Conservation (phyloP, 2,797 vertebrate species). For the Nannoperca australis region DNA sequence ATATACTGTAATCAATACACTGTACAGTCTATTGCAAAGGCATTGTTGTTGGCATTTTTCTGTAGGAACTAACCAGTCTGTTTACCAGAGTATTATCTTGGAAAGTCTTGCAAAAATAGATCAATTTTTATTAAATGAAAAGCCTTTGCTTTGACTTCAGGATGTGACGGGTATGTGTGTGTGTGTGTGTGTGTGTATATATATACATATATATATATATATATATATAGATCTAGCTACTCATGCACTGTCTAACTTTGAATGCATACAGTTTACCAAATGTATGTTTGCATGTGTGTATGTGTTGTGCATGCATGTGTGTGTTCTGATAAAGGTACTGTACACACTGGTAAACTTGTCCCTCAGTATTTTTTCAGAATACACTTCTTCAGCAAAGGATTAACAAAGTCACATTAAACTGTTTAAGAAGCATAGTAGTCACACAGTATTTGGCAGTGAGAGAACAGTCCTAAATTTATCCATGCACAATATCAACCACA, state of each 20-base stretch:
- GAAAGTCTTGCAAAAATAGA: constrained; percentile 85
- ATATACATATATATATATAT: no score
- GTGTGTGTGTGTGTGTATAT: no score
- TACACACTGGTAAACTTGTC: constrained; percentile 57
- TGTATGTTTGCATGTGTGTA: constrained; percentile 28
- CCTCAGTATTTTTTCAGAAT: constrained; percentile 49
- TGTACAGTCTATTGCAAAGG: constrained; percentile 82
- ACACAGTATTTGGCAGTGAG: constrained; percentile 86
- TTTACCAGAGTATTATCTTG: constrained; percentile 69
- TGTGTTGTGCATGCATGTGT: constrained; percentile 48
- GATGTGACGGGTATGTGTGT: constrained; percentile 19
- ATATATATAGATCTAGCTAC: constrained; percentile 63
- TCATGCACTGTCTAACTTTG: constrained; percentile 70
- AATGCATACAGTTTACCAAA: constrained; percentile 50
- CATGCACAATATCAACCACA: constrained; percentile 85
- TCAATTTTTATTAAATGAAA: constrained; percentile 74
- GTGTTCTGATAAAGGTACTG: constrained; percentile 55
- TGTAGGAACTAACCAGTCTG: constrained; percentile 65
- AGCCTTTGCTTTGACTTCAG: constrained; percentile 67
- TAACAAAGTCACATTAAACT: constrained; percentile 77
- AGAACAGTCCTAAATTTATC: constrained; percentile 83
- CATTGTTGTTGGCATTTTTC: constrained; percentile 73
- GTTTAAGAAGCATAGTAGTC: constrained; percentile 80
- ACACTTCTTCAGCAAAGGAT: constrained; percentile 62
- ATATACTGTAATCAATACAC: constrained; percentile 76